These are phyloP conservation scores for Aldrovandia affinis DNA, from an alignment of 2,797 vertebrate genomes.

Conservation along the genomic window DNA sequence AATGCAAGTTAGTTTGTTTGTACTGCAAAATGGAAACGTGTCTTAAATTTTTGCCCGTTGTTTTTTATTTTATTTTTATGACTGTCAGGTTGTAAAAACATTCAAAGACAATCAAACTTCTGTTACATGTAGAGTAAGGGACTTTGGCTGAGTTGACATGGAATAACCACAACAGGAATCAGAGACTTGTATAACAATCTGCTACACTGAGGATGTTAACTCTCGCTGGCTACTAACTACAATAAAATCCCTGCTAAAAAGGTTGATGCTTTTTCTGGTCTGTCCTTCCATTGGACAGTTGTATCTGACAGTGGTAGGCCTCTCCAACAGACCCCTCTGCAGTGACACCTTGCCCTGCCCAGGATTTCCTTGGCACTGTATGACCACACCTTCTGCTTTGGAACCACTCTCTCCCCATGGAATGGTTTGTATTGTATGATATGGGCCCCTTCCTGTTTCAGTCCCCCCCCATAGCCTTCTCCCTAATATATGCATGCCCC, in stretches of 20 bases:
- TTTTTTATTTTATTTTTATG: no score
- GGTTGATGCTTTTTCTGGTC: neutral
- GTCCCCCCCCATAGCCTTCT: neutral
- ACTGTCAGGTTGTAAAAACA: no score
- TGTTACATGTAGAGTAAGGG: no score
- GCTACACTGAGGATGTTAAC: neutral
- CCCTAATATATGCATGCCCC: neutral
- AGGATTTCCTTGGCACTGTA: neutral
- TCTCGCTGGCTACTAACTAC: neutral
- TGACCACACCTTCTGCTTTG: slow-evolving; percentile 5
- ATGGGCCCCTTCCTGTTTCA: neutral
- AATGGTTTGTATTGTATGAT: neutral
- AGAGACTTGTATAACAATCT: no score
- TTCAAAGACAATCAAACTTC: no score
- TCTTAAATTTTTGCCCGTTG: no score
- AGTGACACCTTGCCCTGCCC: neutral
- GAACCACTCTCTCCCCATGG: neutral
- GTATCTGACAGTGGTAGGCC: neutral
- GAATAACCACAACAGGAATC: no score
- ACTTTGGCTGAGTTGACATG: no score
- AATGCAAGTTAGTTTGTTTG: no score
- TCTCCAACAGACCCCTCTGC: neutral
- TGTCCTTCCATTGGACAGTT: neutral
- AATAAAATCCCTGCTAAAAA: neutral
- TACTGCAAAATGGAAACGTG: no score